Evolutionary conservation across 2,113 vertebrate genomes (phyloP).

Genomic region (Clarias batrachus): DNA sequence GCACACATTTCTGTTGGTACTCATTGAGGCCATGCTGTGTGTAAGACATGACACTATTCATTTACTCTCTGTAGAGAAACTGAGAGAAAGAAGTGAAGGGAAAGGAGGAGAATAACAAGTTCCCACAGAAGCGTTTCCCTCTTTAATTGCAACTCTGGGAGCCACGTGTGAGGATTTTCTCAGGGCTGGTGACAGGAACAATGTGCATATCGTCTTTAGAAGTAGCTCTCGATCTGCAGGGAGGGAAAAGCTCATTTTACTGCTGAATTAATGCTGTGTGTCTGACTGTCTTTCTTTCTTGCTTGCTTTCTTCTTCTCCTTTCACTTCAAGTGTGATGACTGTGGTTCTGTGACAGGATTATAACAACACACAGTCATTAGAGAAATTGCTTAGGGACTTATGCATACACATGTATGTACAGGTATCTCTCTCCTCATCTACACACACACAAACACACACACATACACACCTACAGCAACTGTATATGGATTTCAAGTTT

Average conservation of each 20-base stretch:
- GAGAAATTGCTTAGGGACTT: neutral
- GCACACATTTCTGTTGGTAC: neutral
- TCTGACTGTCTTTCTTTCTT: neutral
- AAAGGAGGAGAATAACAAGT: conserved; percentile 20
- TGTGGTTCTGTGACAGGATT: conserved; percentile 4
- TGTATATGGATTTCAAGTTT: neutral
- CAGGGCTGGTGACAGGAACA: conserved; percentile 23
- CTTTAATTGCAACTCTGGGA: conserved; percentile 6
- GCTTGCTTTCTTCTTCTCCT: conserved; percentile 2
- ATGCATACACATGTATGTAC: neutral
- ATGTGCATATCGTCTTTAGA: conserved; percentile 68
- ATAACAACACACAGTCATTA: neutral
- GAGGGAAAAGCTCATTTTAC: conserved; percentile 35
- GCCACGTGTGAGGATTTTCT: conserved; percentile 15
- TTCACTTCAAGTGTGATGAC: conserved; percentile 12
- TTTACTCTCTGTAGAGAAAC: neutral
- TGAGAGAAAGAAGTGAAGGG: neutral
- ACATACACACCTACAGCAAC: neutral
- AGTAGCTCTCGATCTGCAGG: conserved; percentile 38
- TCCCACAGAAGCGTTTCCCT: neutral
- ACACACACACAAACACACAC: neutral
- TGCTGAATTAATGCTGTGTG: conserved; percentile 41
- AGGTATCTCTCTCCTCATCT: neutral
- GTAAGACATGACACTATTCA: neutral
- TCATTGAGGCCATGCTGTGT: neutral